Conservation (phyloP, 2,113 vertebrate genomes). For the Notothenia coriiceps region DNA sequence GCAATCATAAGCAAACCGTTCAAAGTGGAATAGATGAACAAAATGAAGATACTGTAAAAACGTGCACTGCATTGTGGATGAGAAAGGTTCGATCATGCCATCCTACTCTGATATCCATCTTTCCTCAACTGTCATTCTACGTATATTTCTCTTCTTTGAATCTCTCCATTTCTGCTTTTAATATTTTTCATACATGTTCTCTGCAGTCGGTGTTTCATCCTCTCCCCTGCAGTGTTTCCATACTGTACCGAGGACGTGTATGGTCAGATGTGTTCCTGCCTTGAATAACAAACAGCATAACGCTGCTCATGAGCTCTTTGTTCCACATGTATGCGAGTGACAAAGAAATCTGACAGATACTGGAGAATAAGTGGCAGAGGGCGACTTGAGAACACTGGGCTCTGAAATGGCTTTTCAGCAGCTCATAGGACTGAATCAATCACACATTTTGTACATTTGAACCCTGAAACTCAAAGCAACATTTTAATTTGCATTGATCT, state of each 20-base stretch:
- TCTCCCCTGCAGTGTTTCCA: conserved; percentile 22
- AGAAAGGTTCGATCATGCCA: not conserved
- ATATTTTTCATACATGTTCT: conserved; percentile 19
- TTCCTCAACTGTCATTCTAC: not conserved
- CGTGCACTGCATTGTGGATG: not conserved
- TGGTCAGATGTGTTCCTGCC: conserved; percentile 12
- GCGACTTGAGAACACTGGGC: conserved; percentile 12
- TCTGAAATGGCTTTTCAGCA: conserved; percentile 4
- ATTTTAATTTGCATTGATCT: not conserved
- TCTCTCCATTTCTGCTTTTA: not conserved
- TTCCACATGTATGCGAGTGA: conserved; percentile 31
- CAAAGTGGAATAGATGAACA: not conserved
- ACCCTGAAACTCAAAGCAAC: not conserved
- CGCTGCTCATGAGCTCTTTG: conserved; percentile 23
- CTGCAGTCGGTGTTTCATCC: conserved; percentile 15
- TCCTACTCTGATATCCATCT: not conserved
- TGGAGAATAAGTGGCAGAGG: not conserved
- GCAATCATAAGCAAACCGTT: not conserved
- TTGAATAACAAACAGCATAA: conserved; percentile 40
- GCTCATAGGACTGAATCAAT: conserved; percentile 6
- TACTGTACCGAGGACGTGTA: conserved; percentile 6
- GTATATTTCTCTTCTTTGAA: not conserved
- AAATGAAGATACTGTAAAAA: not conserved
- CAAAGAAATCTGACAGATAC: conserved; percentile 12
- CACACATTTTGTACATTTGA: not conserved